Conservation (phyloP, 2,888 invertebrate species). For the Calameuta filiformis region DNA sequence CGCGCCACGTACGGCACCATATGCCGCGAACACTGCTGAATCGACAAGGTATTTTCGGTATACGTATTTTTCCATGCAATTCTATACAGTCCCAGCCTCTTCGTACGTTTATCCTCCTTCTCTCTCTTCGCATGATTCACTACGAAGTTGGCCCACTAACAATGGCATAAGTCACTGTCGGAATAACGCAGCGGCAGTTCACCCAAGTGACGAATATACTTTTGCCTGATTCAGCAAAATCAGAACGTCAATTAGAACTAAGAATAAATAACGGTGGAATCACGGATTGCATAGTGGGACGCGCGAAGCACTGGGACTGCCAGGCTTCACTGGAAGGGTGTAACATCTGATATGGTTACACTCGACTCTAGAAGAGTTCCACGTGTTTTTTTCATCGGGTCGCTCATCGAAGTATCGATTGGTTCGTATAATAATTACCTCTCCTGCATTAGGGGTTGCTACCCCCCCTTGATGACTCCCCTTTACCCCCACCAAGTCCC, state of each 20-base stretch:
- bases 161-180: slow-evolving; percentile 1
- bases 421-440: slow-evolving; percentile 63
- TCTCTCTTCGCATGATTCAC: not conserved
- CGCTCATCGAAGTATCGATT: slow-evolving; percentile 62
- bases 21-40: too few relatives aligned
- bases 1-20: too few relatives aligned
- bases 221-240: not conserved
- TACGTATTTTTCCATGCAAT: too few relatives aligned
- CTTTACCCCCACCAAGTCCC: slow-evolving; percentile 8
- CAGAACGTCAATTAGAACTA: not conserved
- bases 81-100: not conserved
- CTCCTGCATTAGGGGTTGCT: slow-evolving; percentile 57
- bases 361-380: slow-evolving; percentile 1
- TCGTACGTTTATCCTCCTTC: not conserved
- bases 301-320: not conserved
- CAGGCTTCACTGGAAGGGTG: not conserved
- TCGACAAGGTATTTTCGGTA: too few relatives aligned
- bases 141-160: not conserved
- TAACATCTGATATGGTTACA: not conserved
- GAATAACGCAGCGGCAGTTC: not conserved
- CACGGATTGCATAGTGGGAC: not conserved
- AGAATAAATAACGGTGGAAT: not conserved
- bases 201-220: too few relatives aligned
- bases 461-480: slow-evolving; percentile 27
- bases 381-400: slow-evolving; percentile 39